phyloP scores from a whole-genome alignment of 2,113 vertebrate species.

The Xenopus laevis region DNA sequence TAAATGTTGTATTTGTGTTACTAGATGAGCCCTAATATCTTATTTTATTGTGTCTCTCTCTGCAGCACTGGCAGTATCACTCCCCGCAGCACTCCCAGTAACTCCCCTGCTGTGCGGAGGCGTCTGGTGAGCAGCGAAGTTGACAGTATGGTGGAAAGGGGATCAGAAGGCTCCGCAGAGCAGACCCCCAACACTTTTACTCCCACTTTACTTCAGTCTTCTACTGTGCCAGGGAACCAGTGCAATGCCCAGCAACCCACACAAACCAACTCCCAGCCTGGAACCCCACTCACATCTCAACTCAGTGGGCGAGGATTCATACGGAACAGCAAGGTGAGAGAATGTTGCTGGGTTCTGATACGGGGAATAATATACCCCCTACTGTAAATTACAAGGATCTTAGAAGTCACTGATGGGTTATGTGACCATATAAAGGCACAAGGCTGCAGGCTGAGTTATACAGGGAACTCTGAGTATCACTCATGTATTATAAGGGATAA shows the following conservation, averaged over 20 bases:
- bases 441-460: too few relatives aligned
- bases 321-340: slow-evolving; percentile 80
- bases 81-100: slow-evolving; percentile 82
- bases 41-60: background rate
- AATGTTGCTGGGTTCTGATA: background rate
- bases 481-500: too few relatives aligned
- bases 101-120: slow-evolving; percentile 80
- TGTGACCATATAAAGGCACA: too few relatives aligned
- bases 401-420: too few relatives aligned
- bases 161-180: slow-evolving; percentile 63
- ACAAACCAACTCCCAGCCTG: slow-evolving; percentile 54
- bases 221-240: slow-evolving; percentile 19
- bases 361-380: too few relatives aligned
- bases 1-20: too few relatives aligned
- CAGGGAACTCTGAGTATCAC: too few relatives aligned
- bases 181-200: slow-evolving; percentile 49
- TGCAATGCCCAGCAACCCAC: slow-evolving; percentile 46
- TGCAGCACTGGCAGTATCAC: slow-evolving; percentile 81
- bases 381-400: too few relatives aligned
- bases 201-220: slow-evolving; percentile 4
- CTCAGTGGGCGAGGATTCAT: slow-evolving; percentile 77
- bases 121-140: slow-evolving; percentile 69
- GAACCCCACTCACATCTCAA: slow-evolving; percentile 70
- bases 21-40: too few relatives aligned
- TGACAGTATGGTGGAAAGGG: slow-evolving; percentile 58